A percentile compares a stretch with the other conserved stretches of the same genome.
phyloP scores from a whole-genome alignment of 2,797 vertebrate species.

The Diplodus puntazzo region DNA sequence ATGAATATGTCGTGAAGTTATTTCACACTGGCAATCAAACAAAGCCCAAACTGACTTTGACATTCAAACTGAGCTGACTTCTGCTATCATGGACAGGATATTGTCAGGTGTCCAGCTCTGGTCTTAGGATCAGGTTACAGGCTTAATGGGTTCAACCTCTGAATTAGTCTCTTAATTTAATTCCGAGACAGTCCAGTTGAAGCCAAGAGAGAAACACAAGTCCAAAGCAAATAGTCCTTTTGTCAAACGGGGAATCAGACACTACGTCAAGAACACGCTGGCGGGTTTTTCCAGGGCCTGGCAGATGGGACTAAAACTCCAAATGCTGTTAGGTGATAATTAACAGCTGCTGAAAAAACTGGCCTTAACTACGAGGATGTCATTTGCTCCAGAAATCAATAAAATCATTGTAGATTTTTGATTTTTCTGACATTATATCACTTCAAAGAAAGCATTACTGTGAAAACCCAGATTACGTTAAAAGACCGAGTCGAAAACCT shows the following conservation, averaged over 20 bases:
- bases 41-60: background rate
- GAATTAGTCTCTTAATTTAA: conserved; percentile 47
- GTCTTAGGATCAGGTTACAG: conserved; percentile 55
- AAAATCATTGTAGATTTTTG: too few relatives aligned
- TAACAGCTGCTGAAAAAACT: background rate
- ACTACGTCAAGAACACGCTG: conserved; percentile 1
- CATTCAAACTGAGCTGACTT: conserved; percentile 1
- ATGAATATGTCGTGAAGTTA: background rate
- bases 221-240: conserved; percentile 6
- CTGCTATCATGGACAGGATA: conserved; percentile 24
- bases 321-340: background rate
- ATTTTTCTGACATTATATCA: background rate
- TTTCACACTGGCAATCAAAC: background rate
- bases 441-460: background rate
- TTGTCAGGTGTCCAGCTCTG: conserved; percentile 31
- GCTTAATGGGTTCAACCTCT: conserved; percentile 49
- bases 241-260: background rate
- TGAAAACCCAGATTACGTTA: background rate
- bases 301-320: background rate
- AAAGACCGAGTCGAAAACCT: background rate
- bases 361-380: background rate
- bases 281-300: background rate
- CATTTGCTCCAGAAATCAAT: background rate
- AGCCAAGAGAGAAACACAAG: conserved; percentile 19
- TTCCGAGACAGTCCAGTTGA: conserved; percentile 28